phyloP scores from a whole-genome alignment of 1,140 invertebrate species.

The Bombus huntii region DNA sequence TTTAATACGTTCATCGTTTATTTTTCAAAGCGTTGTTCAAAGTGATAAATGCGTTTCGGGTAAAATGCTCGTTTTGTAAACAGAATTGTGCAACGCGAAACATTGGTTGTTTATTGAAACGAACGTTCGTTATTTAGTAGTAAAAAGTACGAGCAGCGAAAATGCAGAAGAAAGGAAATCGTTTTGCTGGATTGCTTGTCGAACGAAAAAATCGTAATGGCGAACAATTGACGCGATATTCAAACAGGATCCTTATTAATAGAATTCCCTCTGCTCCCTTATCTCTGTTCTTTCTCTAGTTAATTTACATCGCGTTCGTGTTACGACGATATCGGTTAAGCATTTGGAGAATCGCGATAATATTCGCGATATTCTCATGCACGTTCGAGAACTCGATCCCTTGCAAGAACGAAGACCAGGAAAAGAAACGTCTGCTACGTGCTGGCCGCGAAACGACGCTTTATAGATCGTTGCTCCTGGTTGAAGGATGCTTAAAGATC shows the following conservation, averaged over 20 bases:
- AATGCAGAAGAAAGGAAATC: background rate
- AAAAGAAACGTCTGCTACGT: slow-evolving; percentile 54
- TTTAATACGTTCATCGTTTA: no score
- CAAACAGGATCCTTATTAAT: slow-evolving; percentile 28
- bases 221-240: slow-evolving; percentile 2
- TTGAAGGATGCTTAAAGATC: slow-evolving; percentile 75
- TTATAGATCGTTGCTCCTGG: slow-evolving; percentile 60
- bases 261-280: background rate
- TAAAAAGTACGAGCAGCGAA: slow-evolving; percentile 1
- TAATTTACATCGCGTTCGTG: background rate
- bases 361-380: slow-evolving; percentile 9
- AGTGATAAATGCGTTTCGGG: background rate
- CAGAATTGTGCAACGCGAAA: background rate
- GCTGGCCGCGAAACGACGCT: slow-evolving; percentile 50
- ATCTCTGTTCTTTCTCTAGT: background rate
- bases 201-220: background rate
- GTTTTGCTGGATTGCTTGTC: background rate
- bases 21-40: no score
- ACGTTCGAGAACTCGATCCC: slow-evolving; percentile 33
- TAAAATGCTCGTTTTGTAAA: slow-evolving; percentile 7
- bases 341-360: background rate
- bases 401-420: slow-evolving; percentile 9
- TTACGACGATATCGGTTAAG: no score
- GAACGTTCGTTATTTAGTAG: slow-evolving; percentile 30
- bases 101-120: slow-evolving; percentile 2